phyloP scores from a whole-genome alignment of 2,888 invertebrate species.

The Drosophila meridionalis region DNA sequence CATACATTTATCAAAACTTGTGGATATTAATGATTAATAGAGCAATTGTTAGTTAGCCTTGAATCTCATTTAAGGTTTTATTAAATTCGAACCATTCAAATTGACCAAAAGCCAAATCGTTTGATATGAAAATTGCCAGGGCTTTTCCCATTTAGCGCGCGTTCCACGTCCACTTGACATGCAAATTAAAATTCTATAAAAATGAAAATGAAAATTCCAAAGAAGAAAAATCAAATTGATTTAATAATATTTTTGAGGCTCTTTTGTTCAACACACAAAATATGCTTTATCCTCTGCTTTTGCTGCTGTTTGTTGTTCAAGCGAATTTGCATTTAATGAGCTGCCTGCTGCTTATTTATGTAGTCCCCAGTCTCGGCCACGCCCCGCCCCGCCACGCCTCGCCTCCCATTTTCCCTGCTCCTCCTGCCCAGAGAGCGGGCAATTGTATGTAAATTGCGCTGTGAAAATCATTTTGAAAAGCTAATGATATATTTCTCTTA shows the following conservation, averaged over 20 bases:
- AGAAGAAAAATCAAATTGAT: slow-evolving; percentile 49
- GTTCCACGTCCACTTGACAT: slow-evolving; percentile 43
- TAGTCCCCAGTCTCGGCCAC: neutral
- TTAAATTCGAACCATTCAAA: neutral
- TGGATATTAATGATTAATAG: slow-evolving; percentile 19
- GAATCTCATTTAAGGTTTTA: slow-evolving; percentile 1
- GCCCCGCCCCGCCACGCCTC: neutral
- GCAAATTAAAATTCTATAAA: slow-evolving; percentile 59
- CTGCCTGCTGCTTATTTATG: slow-evolving; percentile 42
- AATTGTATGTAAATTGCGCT: slow-evolving; percentile 69
- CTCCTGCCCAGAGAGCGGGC: slow-evolving; percentile 22
- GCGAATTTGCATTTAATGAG: slow-evolving; percentile 77
- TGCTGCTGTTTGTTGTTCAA: slow-evolving; percentile 19
- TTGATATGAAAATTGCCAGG: slow-evolving; percentile 34
- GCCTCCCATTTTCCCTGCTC: neutral
- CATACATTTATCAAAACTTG: slow-evolving; percentile 45
- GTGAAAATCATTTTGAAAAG: slow-evolving; percentile 63
- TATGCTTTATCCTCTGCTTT: slow-evolving; percentile 30
- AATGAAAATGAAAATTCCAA: slow-evolving; percentile 27
- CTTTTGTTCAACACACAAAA: slow-evolving; percentile 56
- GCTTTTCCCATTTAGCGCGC: slow-evolving; percentile 13
- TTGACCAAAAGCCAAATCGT: slow-evolving; percentile 17
- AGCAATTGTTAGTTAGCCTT: slow-evolving; percentile 5
- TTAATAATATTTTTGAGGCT: slow-evolving; percentile 45
- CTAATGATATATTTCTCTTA: slow-evolving; percentile 51